phyloP scores from a whole-genome alignment of 1,140 invertebrate species.

The Drosophila fuyamai region DNA sequence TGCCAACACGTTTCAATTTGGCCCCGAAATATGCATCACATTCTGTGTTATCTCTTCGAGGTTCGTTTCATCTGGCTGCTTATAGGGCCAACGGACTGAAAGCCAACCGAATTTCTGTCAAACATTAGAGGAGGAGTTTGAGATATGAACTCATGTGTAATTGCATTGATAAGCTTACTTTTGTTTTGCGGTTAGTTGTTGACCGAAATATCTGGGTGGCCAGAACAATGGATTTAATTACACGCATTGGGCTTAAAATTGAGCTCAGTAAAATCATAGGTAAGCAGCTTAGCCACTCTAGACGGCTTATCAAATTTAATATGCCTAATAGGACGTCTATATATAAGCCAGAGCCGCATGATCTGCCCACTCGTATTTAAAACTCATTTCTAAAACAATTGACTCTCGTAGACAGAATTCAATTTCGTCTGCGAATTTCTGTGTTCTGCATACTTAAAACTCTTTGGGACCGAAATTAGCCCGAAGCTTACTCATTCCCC shows the following conservation, averaged over 20 bases:
- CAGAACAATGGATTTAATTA: conserved; percentile 35
- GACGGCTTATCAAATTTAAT: conserved; percentile 8
- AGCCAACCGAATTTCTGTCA: conserved; percentile 5
- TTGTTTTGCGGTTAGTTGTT: conserved; percentile 19
- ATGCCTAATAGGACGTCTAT: conserved; percentile 7
- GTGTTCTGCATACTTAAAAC: conserved; percentile 27
- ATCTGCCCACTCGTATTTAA: conserved; percentile 1
- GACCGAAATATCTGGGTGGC: conserved; percentile 3
- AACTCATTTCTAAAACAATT: conserved; percentile 14
- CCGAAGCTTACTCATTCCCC: not conserved
- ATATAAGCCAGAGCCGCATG: conserved; percentile 6
- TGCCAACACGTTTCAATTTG: conserved; percentile 50
- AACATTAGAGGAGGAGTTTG: not conserved
- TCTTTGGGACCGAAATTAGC: conserved; percentile 45
- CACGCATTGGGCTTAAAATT: not conserved
- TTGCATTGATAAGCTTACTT: conserved; percentile 61
- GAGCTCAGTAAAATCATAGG: not conserved
- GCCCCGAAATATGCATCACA: conserved; percentile 20
- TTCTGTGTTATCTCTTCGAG: conserved; percentile 21
- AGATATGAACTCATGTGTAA: conserved; percentile 65
- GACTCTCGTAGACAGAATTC: conserved; percentile 26
- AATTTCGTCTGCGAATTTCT: conserved; percentile 32
- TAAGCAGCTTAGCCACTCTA: conserved; percentile 10
- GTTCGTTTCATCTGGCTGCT: conserved; percentile 18
- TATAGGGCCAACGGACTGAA: conserved; percentile 9